Percentiles rank a stretch among this genome's conserved stretches.
Evolutionary conservation across 2,113 vertebrate species (phyloP).

Genomic region (Telmatochromis sp.): DNA sequence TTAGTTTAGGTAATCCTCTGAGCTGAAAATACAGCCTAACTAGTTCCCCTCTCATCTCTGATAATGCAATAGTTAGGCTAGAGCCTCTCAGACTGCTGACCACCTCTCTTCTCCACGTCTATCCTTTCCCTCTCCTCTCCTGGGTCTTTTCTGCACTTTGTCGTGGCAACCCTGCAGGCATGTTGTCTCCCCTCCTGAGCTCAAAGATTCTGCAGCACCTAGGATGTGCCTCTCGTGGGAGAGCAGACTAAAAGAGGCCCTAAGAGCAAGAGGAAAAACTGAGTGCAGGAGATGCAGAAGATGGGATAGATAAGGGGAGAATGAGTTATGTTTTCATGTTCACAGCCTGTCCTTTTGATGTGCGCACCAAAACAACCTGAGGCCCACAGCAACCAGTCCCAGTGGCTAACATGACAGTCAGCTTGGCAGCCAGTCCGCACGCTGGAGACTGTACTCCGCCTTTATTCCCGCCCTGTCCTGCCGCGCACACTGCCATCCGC

Average conservation of each 20-base stretch:
- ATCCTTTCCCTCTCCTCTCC: conserved; percentile 16
- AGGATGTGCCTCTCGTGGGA: conserved; percentile 48
- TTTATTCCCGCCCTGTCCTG: conserved; percentile 55
- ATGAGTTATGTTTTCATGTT: conserved; percentile 63
- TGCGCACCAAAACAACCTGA: conserved; percentile 65
- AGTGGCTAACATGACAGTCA: conserved; percentile 63
- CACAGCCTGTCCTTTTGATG: conserved; percentile 66
- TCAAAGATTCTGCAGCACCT: conserved; percentile 55
- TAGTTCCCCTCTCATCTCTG: conserved; percentile 4
- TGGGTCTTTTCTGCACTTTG: conserved; percentile 25
- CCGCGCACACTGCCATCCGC: conserved; percentile 15
- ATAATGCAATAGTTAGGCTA: conserved; percentile 5
- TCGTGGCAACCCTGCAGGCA: conserved; percentile 51
- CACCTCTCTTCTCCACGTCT: not conserved
- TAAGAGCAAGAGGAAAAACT: conserved; percentile 19
- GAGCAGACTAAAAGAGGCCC: conserved; percentile 17
- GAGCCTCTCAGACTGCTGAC: conserved; percentile 8
- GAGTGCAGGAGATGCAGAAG: conserved; percentile 18
- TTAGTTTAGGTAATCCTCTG: conserved; percentile 33
- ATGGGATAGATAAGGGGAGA: conserved; percentile 27
- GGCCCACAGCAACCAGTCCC: conserved; percentile 64
- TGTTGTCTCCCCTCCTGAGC: conserved; percentile 36
- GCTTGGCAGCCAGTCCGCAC: conserved; percentile 51
- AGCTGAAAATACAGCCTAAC: conserved; percentile 1
- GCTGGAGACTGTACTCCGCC: conserved; percentile 38